Evolutionary conservation across 1,140 invertebrate species (phyloP), one percentile per base, ranked within the genome.

Genomic region (Brachionus rubens): DNA sequence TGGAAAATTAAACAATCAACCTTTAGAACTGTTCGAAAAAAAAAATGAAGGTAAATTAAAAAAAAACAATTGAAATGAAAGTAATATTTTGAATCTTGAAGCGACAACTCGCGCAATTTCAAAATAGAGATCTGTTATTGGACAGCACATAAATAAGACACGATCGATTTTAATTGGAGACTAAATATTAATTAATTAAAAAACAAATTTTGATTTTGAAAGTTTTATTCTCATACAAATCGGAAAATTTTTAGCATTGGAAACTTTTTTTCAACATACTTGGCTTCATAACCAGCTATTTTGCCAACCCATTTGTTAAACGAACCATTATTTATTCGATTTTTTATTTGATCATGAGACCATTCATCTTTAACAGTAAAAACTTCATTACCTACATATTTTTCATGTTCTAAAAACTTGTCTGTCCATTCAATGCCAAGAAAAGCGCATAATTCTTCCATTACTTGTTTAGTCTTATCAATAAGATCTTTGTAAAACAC

Each of bases 301-400:
- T 91, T 87, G 30, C 92, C 93, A 30, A 96, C 94, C 96, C 96
- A 99, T 86, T 96, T 97, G 78, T 90, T 90, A 54, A 99, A 85
- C 5, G 96, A 96, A 85, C 98, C 94, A 77, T 94, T 85, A 87
- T 98, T 98, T 12, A 99, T 91, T 5, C 96, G 94, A 83, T 97
- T 97, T 82, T 97, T 93, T 67, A 99, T 94, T 88, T 99, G 96
- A 87, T 98, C 95, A 77, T 94, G 96, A 12, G 95, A 98, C 76
- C 94, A 88, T 86, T 99, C 96, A 79, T 95, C 92, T 85, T 95
- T 97, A 76, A 88, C 88, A 9, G 89, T 80, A 16, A 86, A 86
- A 43, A 98, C 93, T 75, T 94, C 94, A 83, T 94, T 94, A 82
- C 97, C 96, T 81, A 99, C 94, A 81, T 91, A 92, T 81, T 94